Base-by-base conservation (phyloP, 2,797 vertebrate genomes). In the Tenualosa thibaudeaui region DNA sequence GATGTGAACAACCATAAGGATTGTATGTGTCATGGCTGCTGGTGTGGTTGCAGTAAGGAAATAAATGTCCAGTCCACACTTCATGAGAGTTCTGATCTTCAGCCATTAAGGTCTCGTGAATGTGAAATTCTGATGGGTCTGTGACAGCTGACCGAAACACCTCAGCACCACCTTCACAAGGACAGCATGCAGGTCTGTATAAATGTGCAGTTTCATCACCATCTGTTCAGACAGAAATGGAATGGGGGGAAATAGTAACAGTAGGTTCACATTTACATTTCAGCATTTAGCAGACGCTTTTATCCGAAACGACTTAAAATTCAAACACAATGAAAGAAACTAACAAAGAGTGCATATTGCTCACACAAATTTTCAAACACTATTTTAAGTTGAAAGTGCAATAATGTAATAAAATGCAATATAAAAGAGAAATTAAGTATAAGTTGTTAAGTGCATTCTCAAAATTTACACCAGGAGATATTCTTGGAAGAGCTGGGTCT, bases 51-150 rank as follows among this genome's bases (percentile, higher is more conserved):
- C 86, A 49, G 60, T 31, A 71, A 19, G 82, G 75, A 46, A 9
- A 37, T 6, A 12, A n/a, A 53, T 17, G 71, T 46, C 37, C 82
- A 71, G 12, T 81, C 85, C 85, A 86, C 24, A 17, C 31, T 9
- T 82, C 82, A n/a, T 43, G 9, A 37, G 56, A 7, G 12, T 81
- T 17, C 26, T 81, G 71, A 19, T 53, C 56, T 65, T 31, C 62
- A 9, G 82, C 84, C 37, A 68, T 22, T 51, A 7, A 1, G 37
- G 31, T 43, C 68, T 40, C 15, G 12, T 53, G 26, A 37, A 49
- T 68, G 22, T 81, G 46, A 46, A 81, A 17, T 31, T 50, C 40
- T 22, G 19, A 49, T 9, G 62, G 6, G 17, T 53, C 71, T 54
- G 43, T 22, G 26, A 40, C 19, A 46, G 81, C 46, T 1, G 82